Base-by-base conservation (phyloP, 2,113 vertebrate genomes). In the Equus quagga region DNA sequence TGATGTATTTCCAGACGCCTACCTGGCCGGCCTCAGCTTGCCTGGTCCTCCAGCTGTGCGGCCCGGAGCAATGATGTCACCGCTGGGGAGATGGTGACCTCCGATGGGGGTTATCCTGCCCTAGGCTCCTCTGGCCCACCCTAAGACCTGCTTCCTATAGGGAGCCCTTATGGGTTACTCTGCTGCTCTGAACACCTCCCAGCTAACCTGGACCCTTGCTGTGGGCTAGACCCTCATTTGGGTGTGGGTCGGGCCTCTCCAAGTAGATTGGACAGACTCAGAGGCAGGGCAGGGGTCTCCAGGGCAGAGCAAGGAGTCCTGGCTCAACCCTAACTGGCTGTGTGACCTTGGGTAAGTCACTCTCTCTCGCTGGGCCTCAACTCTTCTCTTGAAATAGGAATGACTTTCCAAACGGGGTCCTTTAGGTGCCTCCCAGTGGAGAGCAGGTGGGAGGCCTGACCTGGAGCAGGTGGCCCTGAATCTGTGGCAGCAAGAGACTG, bases 21-120 rank as follows among this genome's bases (percentile, higher is more conserved):
- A 60, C 91, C 23, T 23, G 81, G 93, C 81, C 41, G 14, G 5
- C 88, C 85, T 84, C 54, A 2, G 70, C 95, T 78, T 56, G 95
- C 70, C 56, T 17, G 10, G 31, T 44, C 73, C 49, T 67, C 86
- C 79, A 80, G 85, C 97, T 88, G 70, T 56, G 84, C 21, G 6
- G 58, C 65, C 89, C 54, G 0, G 58, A 36, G 78, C 82, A 9
- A 21, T 89, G 92, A 96, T 6, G 36, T 97, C 95, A 96, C 51
- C 5, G 1, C 23, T 31, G 36, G 92, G 83, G 60, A 95, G 94
- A 97, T 5, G 13, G 92, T 94, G 96, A 97, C 79, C 78, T 87
- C 94, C 94, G 73, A 44, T n/a, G 79, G 94, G 96, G 83, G 41
- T 96, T 96, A 31, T 73, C 95, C 70, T 89, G 33, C 87, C 46